A percentile compares a stretch with the other conserved stretches of the same genome.
Conservation (phyloP, 2,888 invertebrate species). For the Proisotoma minuta region DNA sequence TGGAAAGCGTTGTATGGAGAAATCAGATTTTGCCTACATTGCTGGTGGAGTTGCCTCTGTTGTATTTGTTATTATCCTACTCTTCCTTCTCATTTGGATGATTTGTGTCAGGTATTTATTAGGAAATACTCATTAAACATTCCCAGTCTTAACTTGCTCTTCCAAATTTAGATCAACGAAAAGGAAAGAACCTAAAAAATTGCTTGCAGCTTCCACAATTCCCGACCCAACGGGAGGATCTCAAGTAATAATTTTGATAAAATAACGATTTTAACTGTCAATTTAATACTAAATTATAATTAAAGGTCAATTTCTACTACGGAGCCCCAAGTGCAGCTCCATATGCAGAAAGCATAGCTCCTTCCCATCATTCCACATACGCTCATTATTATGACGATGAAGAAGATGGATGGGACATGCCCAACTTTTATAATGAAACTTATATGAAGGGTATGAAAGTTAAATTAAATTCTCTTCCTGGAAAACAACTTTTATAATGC, state of each 20-base stretch:
- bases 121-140: background rate
- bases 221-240: slow-evolving; percentile 76
- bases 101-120: slow-evolving; percentile 74
- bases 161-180: slow-evolving; percentile 64
- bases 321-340: slow-evolving; percentile 79
- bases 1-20: slow-evolving; percentile 94
- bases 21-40: slow-evolving; percentile 92
- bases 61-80: slow-evolving; percentile 87
- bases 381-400: slow-evolving; percentile 94
- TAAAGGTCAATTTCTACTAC: slow-evolving; percentile 94
- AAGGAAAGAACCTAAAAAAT: slow-evolving; percentile 85
- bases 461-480: slow-evolving; percentile 2
- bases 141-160: background rate
- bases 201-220: slow-evolving; percentile 72
- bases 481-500: slow-evolving; percentile 2
- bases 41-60: slow-evolving; percentile 90
- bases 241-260: no score
- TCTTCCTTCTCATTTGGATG: slow-evolving; percentile 93
- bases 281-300: no score
- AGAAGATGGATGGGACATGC: slow-evolving; percentile 96
- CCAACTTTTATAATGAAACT: slow-evolving; percentile 92
- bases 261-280: no score
- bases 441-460: slow-evolving; percentile 71
- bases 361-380: slow-evolving; percentile 90
- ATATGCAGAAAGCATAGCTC: slow-evolving; percentile 90